Evolutionary conservation across 2,888 invertebrate genomes (phyloP).

Genomic region (Theodoxus fluviatilis): DNA sequence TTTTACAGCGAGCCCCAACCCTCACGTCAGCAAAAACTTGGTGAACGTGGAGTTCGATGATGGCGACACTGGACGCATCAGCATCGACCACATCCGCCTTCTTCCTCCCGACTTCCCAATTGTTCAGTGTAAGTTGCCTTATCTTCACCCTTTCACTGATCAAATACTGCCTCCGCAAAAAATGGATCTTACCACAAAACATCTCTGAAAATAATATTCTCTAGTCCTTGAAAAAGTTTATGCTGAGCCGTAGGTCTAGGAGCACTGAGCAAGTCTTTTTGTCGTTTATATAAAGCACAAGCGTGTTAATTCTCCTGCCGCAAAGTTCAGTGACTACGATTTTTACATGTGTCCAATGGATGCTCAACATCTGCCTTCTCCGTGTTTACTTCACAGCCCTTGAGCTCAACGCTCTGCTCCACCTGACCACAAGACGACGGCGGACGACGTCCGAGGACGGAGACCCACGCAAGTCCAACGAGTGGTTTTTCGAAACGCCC

Average conservation of each 20-base stretch:
- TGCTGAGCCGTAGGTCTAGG: no score
- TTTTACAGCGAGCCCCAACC: slow-evolving; percentile 73
- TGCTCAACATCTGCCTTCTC: no score
- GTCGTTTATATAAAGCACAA: no score
- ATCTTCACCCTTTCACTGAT: slow-evolving; percentile 4
- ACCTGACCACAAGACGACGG: slow-evolving; percentile 78
- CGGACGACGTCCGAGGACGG: slow-evolving; percentile 68
- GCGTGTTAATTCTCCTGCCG: no score
- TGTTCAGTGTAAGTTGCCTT: slow-evolving; percentile 65
- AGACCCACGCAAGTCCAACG: slow-evolving; percentile 21
- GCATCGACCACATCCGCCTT: slow-evolving; percentile 86
- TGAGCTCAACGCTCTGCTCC: slow-evolving; percentile 81
- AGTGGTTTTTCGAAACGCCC: slow-evolving; percentile 24
- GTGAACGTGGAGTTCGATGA: slow-evolving; percentile 93
- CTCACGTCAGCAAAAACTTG: slow-evolving; percentile 56
- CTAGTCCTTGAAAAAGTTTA: no score
- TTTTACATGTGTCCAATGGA: no score
- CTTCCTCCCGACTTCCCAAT: slow-evolving; percentile 89
- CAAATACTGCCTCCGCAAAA: no score
- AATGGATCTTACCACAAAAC: no score
- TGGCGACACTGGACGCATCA: slow-evolving; percentile 90
- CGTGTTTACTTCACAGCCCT: slow-evolving; percentile 73
- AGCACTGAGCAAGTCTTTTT: no score
- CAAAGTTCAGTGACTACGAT: no score
- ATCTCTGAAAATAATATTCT: no score